Conservation (phyloP, 2,888 invertebrate genomes). For the Drosophila nr. perissopoda region DNA sequence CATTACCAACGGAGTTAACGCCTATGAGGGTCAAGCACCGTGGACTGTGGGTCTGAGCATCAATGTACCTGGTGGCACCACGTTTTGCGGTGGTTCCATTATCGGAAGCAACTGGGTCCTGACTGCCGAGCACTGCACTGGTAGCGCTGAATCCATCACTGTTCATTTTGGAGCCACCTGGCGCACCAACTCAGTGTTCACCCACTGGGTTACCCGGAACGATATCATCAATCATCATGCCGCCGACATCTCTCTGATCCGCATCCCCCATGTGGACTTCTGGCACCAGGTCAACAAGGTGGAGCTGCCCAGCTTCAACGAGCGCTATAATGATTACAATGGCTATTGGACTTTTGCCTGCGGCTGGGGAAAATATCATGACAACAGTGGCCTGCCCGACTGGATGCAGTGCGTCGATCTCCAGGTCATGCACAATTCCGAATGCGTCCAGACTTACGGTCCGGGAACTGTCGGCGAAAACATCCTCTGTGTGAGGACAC, state of each 20-base stretch:
- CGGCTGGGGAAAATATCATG: constrained; percentile 76
- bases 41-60: constrained; percentile 75
- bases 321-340: constrained; percentile 57
- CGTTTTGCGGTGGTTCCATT: constrained; percentile 78
- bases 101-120: constrained; percentile 71
- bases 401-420: constrained; percentile 82
- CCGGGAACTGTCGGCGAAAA: constrained; percentile 18
- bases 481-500: constrained; percentile 69
- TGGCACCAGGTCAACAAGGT: constrained; percentile 52
- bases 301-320: constrained; percentile 55
- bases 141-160: constrained; percentile 52
- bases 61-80: constrained; percentile 44
- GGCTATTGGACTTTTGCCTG: constrained; percentile 58
- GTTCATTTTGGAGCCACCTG: constrained; percentile 68
- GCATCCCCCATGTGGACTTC: constrained; percentile 66
- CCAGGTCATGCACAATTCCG: constrained; percentile 78
- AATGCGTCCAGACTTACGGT: constrained; percentile 68
- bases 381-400: constrained; percentile 53
- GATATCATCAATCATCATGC: constrained; percentile 60
- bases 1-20: constrained; percentile 73
- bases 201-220: constrained; percentile 55
- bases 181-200: constrained; percentile 63
- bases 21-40: constrained; percentile 67
- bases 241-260: constrained; percentile 67
- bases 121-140: constrained; percentile 79